Evolutionary conservation across 2,113 vertebrate species (phyloP).

Genomic region (Plestiodon gilberti): DNA sequence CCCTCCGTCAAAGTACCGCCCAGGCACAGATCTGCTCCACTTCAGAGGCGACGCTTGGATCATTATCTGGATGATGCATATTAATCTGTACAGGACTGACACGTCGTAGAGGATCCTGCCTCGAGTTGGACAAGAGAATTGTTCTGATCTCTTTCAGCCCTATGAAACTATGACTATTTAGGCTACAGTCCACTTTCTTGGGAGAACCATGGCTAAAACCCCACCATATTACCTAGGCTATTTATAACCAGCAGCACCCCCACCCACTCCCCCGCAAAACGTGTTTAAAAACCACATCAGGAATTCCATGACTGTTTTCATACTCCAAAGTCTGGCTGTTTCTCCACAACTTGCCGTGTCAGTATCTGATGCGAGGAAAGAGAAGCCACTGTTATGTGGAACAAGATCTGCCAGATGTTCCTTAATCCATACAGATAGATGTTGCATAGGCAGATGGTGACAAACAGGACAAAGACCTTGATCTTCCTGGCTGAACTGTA

Average conservation of each 20-base stretch:
- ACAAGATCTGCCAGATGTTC: constrained; percentile 90
- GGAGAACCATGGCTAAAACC: neutral
- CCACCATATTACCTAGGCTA: constrained; percentile 6
- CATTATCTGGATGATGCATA: neutral
- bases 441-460: constrained; percentile 85
- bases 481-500: constrained; percentile 82
- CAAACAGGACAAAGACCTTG: constrained; percentile 81
- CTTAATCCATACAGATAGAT: constrained; percentile 84
- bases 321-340: constrained; percentile 82
- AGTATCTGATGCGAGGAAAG: constrained; percentile 87
- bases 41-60: neutral
- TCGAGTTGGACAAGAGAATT: neutral
- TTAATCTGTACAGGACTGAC: neutral
- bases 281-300: constrained; percentile 26
- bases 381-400: constrained; percentile 88
- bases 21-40: neutral
- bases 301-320: constrained; percentile 64
- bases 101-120: neutral
- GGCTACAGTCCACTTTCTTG: constrained; percentile 3
- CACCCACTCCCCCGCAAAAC: neutral
- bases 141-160: neutral
- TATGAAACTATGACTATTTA: neutral
- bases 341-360: constrained; percentile 84
- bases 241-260: constrained; percentile 18
- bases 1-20: neutral